Conservation (phyloP, 2,113 vertebrate species). For the Archilochus colubris region DNA sequence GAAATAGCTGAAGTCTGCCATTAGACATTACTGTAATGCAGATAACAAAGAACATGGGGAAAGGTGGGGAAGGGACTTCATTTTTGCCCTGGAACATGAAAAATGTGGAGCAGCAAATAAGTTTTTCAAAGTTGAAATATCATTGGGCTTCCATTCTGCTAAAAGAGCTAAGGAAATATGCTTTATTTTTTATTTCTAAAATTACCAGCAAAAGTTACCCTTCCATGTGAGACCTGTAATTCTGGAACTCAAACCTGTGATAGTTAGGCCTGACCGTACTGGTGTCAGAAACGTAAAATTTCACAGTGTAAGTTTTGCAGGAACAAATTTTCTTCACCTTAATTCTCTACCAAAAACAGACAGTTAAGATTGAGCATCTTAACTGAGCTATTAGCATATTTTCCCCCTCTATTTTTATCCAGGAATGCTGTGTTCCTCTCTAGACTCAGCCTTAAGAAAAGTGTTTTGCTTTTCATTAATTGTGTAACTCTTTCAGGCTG, state of each 20-base stretch:
- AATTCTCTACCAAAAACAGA: background rate
- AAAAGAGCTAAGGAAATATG: background rate
- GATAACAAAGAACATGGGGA: background rate
- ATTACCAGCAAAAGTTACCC: background rate
- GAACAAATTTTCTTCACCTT: constrained; percentile 5
- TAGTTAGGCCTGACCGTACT: background rate
- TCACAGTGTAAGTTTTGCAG: background rate
- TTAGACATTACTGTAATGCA: background rate
- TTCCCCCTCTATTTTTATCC: constrained; percentile 18
- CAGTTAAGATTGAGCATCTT: background rate
- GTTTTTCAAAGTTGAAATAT: background rate
- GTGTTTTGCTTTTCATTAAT: constrained; percentile 1
- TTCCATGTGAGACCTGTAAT: background rate
- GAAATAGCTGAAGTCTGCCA: background rate
- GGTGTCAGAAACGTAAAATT: background rate
- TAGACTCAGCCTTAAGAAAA: background rate
- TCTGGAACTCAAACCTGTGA: background rate
- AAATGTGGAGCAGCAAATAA: background rate
- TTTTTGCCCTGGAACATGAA: background rate
- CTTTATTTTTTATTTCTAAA: background rate
- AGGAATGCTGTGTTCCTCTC: background rate
- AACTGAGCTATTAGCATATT: background rate
- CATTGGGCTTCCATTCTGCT: background rate
- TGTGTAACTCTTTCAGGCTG: background rate
- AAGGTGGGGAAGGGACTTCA: background rate